Evolutionary conservation across 2,113 vertebrate genomes (phyloP), one percentile per base, ranked within the genome.

Genomic region (Entosphenus tridentatus): DNA sequence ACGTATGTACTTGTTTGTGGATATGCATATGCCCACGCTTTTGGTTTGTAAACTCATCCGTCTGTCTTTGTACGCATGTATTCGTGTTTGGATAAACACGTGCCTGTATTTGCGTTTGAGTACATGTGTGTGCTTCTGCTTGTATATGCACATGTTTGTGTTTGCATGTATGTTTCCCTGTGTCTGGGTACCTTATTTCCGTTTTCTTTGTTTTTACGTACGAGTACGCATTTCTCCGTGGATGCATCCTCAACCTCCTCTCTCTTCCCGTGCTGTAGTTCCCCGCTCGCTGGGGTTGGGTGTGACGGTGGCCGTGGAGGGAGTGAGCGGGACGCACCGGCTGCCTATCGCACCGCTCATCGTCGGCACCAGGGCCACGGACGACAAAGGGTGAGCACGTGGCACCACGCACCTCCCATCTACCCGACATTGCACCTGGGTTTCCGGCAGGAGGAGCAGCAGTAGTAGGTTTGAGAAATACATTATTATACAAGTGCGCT

Each of bases 281-380:
- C 86, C 93, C 68, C 83, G 84, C 39, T 82, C 82, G 18, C 73
- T 96, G 74, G 92, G 93, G 1, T 82, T 96, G 80, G 84, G 88
- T 11, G 87, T 86, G 69, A 87, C 84, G 0, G 90, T 96, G 68
- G 92, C 89, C 4, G 84, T 98, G 0, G 92, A 98, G 76, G 92
- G 89, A 69, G 92, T 86, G 3, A 77, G 87, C 16, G 75, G 83
- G 0, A 81, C 91, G 75, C 87, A 87, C 78, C 96, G 96, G 74
- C 89, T 98, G 8, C 93, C 90, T 2, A 96, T 96, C 17, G 88
- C 90, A 8, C 93, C 93, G 0, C 83, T 98, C 70, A 92, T 98
- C 75, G 89, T 89, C 73, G 93, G 93, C 70, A 95, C 91, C 56
- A 91, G 96, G 73, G 87, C 93, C 1, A 86, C 89, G 56, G 93